Evolutionary conservation across 64 coral and sea anemone genomes (phyloP).

Genomic region (Trachythela sp.): DNA sequence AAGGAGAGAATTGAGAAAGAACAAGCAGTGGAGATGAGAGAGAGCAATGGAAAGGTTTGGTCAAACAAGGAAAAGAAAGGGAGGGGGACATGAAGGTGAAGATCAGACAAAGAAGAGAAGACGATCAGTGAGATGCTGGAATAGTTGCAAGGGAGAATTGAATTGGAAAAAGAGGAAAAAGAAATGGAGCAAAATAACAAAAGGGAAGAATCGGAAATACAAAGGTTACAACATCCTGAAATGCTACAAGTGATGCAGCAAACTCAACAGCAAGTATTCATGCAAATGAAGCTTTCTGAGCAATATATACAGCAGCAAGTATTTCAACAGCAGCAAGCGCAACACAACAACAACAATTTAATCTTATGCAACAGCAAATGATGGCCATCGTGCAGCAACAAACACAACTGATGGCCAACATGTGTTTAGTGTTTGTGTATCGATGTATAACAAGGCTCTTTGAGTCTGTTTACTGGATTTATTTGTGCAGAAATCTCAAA

Average conservation of each 20-base stretch:
- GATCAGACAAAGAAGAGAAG: neutral
- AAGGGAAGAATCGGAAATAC: neutral
- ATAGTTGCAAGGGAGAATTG: slow-evolving; percentile 6
- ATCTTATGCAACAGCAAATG: slow-evolving; percentile 52
- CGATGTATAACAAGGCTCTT: too few relatives aligned
- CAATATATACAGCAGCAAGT: too few relatives aligned
- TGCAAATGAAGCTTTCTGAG: neutral
- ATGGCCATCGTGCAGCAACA: slow-evolving; percentile 54
- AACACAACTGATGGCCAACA: slow-evolving; percentile 43
- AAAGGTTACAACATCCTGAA: neutral
- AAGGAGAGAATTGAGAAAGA: slow-evolving; percentile 17
- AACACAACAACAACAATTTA: slow-evolving; percentile 48
- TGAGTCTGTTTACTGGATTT: too few relatives aligned
- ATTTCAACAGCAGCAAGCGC: slow-evolving; percentile 31
- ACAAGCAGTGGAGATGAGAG: slow-evolving; percentile 11
- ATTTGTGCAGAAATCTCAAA: too few relatives aligned
- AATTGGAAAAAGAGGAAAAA: neutral
- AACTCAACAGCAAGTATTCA: too few relatives aligned
- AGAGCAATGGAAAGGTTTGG: slow-evolving; percentile 16
- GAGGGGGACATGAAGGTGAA: slow-evolving; percentile 4
- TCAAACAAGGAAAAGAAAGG: neutral
- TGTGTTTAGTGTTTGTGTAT: too few relatives aligned
- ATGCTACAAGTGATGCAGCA: neutral
- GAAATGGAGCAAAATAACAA: neutral
- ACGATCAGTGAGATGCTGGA: slow-evolving; percentile 12